Percentiles rank a stretch among this genome's conserved stretches.
phyloP scores from a whole-genome alignment of 1,140 invertebrate genomes.

The Bombus breviceps region DNA sequence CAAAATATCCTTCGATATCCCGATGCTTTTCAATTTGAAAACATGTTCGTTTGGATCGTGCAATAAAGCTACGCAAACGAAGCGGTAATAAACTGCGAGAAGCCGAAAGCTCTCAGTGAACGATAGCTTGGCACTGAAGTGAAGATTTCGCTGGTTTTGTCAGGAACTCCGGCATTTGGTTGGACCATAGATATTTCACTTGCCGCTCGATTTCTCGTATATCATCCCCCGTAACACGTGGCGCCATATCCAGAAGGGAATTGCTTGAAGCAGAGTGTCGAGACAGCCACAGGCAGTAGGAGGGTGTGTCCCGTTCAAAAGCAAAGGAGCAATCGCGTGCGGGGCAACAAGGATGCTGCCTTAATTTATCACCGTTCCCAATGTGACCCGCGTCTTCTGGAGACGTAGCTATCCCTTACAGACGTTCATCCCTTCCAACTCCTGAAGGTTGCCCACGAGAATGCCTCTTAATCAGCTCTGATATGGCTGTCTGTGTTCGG shows the following conservation, averaged over 20 bases:
- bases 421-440: too few species aligned
- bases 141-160: constrained; percentile 17
- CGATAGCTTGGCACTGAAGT: not conserved
- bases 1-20: too few species aligned
- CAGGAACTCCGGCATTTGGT: constrained; percentile 17
- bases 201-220: constrained; percentile 66
- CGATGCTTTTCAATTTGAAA: not conserved
- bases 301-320: constrained; percentile 56
- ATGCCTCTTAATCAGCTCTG: constrained; percentile 66
- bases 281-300: constrained; percentile 21
- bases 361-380: constrained; percentile 74
- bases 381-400: constrained; percentile 66
- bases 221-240: constrained; percentile 75
- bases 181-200: constrained; percentile 71
- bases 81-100: not conserved
- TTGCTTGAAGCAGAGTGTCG: constrained; percentile 35
- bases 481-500: constrained; percentile 55
- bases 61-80: constrained; percentile 15
- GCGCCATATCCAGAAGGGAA: constrained; percentile 67
- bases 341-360: constrained; percentile 53
- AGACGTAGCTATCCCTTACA: constrained; percentile 37
- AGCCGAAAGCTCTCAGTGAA: too few species aligned
- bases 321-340: constrained; percentile 59
- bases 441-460: constrained; percentile 35
- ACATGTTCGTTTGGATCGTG: not conserved